Evolutionary conservation across 2,888 invertebrate species (phyloP).

Genomic region (Dolomedes plantarius): DNA sequence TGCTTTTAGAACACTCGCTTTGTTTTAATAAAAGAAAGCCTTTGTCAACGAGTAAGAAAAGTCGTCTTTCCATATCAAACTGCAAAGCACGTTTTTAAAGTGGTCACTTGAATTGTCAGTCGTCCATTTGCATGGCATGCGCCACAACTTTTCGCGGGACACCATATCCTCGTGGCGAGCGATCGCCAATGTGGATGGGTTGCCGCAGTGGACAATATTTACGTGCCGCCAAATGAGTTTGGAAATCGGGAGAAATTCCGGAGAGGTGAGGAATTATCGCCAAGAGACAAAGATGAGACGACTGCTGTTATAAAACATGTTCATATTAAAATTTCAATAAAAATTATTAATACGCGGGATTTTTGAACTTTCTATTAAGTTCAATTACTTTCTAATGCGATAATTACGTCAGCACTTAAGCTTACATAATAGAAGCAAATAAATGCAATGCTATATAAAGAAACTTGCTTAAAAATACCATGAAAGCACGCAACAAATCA

Average conservation of each 20-base stretch:
- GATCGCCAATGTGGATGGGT: not conserved
- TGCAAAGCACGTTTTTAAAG: conserved; percentile 27
- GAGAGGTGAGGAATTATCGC: not conserved
- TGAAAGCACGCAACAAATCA: too few species aligned
- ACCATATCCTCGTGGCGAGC: conserved; percentile 43
- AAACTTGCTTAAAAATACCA: too few species aligned
- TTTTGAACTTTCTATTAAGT: too few species aligned
- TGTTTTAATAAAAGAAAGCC: not conserved
- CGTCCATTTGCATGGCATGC: conserved; percentile 8
- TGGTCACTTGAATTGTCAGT: not conserved
- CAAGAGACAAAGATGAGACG: not conserved
- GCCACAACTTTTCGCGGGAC: conserved; percentile 26
- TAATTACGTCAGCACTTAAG: too few species aligned
- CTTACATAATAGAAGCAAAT: too few species aligned
- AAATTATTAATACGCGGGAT: too few species aligned
- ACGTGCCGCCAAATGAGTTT: not conserved
- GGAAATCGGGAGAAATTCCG: not conserved
- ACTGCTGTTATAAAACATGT: too few species aligned
- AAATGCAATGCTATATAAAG: too few species aligned
- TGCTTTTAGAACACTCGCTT: not conserved
- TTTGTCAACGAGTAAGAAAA: not conserved
- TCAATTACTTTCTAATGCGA: too few species aligned
- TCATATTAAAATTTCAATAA: too few species aligned
- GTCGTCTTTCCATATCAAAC: not conserved
- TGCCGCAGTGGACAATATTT: not conserved